These are phyloP conservation scores for Anastrepha ludens DNA, from an alignment of 1,140 invertebrate species.

Conservation along the genomic window DNA sequence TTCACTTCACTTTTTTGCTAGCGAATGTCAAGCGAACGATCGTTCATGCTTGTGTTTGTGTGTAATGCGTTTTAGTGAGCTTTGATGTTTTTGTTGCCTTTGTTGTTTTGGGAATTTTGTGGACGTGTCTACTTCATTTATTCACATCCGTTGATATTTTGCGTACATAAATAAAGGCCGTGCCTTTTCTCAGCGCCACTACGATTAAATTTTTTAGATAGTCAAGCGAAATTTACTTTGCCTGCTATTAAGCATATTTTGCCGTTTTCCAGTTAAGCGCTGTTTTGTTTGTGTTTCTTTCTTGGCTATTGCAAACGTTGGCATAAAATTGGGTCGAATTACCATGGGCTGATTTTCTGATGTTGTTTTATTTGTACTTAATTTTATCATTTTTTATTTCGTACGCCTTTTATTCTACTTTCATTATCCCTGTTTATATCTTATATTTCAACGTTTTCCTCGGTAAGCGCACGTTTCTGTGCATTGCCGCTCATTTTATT, in stretches of 20 bases:
- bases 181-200: not conserved
- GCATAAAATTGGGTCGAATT: conserved; percentile 15
- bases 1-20: not conserved
- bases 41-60: not conserved
- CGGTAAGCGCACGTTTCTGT: not conserved
- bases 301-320: not conserved
- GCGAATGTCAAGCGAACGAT: not conserved
- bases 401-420: not conserved
- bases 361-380: not conserved
- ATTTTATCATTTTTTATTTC: not conserved
- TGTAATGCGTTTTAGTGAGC: not conserved
- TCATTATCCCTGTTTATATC: not conserved
- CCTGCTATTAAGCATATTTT: not conserved
- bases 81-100: not conserved
- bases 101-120: not conserved
- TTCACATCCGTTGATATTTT: not conserved
- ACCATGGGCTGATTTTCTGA: not conserved
- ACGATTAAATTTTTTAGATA: not conserved
- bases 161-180: not conserved
- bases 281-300: not conserved
- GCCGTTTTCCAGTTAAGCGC: not conserved
- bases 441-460: not conserved
- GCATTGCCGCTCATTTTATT: not conserved
- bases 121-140: not conserved
- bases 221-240: not conserved